Evolutionary conservation across 2,888 invertebrate genomes (phyloP).

Genomic region (Rhagonycha fulva): DNA sequence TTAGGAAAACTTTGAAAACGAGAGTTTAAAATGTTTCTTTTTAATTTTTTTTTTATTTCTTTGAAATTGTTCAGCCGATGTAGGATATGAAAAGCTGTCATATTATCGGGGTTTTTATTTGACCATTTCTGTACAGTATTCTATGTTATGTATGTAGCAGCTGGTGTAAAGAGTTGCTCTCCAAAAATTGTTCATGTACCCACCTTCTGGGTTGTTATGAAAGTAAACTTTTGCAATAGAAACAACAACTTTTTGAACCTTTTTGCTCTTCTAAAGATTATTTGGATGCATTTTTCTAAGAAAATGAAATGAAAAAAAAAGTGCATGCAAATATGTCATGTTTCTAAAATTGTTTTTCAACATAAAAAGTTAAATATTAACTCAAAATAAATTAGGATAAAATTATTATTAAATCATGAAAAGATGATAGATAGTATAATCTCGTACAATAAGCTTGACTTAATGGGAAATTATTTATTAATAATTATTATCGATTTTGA

Average conservation of each 20-base stretch:
- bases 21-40: background rate
- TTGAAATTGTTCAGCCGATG: background rate
- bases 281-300: too few species aligned
- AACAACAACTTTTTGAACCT: background rate
- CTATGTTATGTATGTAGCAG: background rate
- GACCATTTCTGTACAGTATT: background rate
- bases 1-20: background rate
- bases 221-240: background rate
- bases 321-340: background rate
- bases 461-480: background rate
- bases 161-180: background rate
- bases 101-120: background rate
- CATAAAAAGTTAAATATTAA: background rate
- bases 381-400: background rate
- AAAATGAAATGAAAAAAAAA: background rate
- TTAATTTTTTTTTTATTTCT: background rate
- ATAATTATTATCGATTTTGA: background rate
- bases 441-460: background rate
- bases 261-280: background rate
- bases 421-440: background rate
- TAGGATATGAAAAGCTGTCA: background rate
- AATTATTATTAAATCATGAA: background rate
- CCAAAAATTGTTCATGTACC: background rate
- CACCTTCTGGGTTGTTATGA: background rate
- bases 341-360: background rate